Base-by-base conservation (phyloP, 2,113 vertebrate genomes). In the Pionites leucogaster region DNA sequence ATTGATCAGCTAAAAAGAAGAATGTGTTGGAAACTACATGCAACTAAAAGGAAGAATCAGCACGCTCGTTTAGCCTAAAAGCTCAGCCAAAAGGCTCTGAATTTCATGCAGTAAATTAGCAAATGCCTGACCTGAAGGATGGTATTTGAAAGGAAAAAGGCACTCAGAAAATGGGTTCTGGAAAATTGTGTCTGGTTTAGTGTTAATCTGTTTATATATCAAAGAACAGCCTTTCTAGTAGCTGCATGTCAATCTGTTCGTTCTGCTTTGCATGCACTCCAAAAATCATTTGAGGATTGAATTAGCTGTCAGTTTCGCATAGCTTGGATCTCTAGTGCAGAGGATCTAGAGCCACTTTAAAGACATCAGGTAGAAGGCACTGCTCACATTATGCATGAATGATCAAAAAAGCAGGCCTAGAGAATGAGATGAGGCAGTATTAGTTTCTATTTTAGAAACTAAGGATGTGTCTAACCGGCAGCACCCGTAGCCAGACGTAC, bases 121-220 rank as follows among this genome's bases (percentile, higher is more conserved):
- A 84, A 95, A 82, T 1, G 18, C 49, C 64, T 94, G 37, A 70
- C 46, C 82, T 75, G 49, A 77, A 79, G 39, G 85, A 64, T 35
- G 9, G 23, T n/a, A 57, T 81, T 82, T 89, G 68, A 79, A 88
- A 94, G 53, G 76, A 80, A 75, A 92, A 89, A 57, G 53, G 50
- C 28, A 33, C 39, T 85, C 74, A 77, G 50, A 88, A 97, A 92
- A 91, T 6, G 20, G 49, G 53, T 94, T 94, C 69, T 91, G 64
- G 68, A 93, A 92, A 93, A 79, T 68, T 62, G 47, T 85, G 82
- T 49, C 80, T 95, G 63, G 60, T 74, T 91, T 53, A 79, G 47
- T 41, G 13, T 96, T 90, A 24, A 62, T 79, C 90, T 94, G 63
- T 83, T 91, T 84, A 17, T 77, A 41, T 86, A 90, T 93, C 71